These are phyloP conservation scores for Varanus komodoensis DNA, from an alignment of 2,113 vertebrate species.

Conservation along the genomic window DNA sequence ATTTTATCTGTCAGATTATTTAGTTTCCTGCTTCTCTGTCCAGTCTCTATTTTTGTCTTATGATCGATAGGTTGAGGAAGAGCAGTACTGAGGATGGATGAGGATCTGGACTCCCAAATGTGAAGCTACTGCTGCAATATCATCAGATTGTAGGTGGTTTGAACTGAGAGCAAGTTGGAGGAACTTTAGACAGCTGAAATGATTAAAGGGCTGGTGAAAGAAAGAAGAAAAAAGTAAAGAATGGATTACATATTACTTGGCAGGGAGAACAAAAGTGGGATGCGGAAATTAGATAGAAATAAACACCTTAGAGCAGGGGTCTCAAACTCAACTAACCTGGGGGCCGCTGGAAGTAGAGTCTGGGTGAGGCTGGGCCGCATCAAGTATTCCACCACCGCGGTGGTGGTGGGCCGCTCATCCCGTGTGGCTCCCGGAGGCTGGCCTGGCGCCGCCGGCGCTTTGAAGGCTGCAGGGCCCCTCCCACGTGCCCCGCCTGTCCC, in stretches of 20 bases:
- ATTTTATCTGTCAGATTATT: background rate
- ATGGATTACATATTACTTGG: conserved; percentile 65
- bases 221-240: conserved; percentile 67
- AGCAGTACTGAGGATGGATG: conserved; percentile 29
- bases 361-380: too few species aligned
- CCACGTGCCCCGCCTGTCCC: too few species aligned
- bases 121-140: conserved; percentile 15
- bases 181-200: conserved; percentile 69
- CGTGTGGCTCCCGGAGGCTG: too few species aligned
- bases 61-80: conserved; percentile 43
- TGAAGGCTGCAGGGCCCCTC: too few species aligned
- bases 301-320: conserved; percentile 58
- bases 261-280: conserved; percentile 54
- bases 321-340: too few species aligned
- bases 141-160: conserved; percentile 52
- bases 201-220: conserved; percentile 67
- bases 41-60: conserved; percentile 20
- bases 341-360: too few species aligned
- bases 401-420: too few species aligned
- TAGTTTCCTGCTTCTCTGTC: conserved; percentile 33
- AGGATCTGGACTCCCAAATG: conserved; percentile 54
- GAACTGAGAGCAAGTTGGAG: conserved; percentile 65
- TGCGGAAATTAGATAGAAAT: conserved; percentile 59
- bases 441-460: too few species aligned
- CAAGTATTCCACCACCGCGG: too few species aligned